Evolutionary conservation across 2,113 vertebrate genomes (phyloP).

Genomic region (Siniperca chuatsi): DNA sequence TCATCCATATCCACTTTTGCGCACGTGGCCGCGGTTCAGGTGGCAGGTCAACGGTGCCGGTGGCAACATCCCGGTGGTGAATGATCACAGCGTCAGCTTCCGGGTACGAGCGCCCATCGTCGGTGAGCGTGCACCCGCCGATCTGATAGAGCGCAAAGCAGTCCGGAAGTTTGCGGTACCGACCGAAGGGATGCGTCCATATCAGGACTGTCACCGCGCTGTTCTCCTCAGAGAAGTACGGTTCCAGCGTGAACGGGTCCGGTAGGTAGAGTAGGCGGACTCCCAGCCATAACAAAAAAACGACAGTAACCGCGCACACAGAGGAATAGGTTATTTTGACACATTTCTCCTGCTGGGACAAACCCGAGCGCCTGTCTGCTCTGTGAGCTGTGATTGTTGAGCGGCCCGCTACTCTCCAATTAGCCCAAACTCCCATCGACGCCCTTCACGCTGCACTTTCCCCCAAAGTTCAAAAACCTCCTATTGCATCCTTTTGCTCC

Average conservation of each 20-base stretch:
- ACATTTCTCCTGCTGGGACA: slow-evolving; percentile 13
- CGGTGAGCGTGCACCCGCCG: slow-evolving; percentile 85
- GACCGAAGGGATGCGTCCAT: slow-evolving; percentile 90
- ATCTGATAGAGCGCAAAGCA: slow-evolving; percentile 84
- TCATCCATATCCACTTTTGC: slow-evolving; percentile 97
- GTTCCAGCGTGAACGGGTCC: neutral
- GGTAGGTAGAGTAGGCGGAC: slow-evolving; percentile 51
- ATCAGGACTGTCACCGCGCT: slow-evolving; percentile 83
- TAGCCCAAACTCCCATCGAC: slow-evolving; percentile 46
- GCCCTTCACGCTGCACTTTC: neutral
- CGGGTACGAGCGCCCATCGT: slow-evolving; percentile 73
- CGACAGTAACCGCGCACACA: neutral
- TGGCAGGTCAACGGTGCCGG: slow-evolving; percentile 50
- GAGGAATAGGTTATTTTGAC: slow-evolving; percentile 11
- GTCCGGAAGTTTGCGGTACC: slow-evolving; percentile 58
- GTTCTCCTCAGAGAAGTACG: neutral
- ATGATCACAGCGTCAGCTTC: slow-evolving; percentile 88
- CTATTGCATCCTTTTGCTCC: too few relatives aligned
- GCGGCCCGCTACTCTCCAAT: slow-evolving; percentile 17
- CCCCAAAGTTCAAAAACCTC: neutral
- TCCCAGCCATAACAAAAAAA: slow-evolving; percentile 48
- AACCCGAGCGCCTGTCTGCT: neutral
- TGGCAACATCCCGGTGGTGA: slow-evolving; percentile 89
- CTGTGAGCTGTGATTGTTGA: slow-evolving; percentile 2
- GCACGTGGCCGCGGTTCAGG: slow-evolving; percentile 71